Base-by-base conservation (phyloP, 1,140 invertebrate genomes). In the Solenopsis invicta region DNA sequence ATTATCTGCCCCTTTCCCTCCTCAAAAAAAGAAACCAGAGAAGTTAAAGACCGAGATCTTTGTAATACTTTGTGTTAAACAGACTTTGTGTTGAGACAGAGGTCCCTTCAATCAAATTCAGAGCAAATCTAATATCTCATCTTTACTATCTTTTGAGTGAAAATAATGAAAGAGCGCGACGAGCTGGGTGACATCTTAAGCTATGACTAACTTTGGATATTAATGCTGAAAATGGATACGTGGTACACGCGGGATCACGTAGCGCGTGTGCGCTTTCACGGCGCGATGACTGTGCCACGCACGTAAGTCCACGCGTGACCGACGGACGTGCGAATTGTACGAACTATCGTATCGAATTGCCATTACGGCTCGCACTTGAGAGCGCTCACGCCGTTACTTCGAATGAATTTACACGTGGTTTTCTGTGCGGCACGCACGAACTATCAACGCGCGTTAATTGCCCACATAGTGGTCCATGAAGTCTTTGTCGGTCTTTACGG, bases 391-490 rank as follows among this genome's bases (percentile, higher is more conserved):
- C 66, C 85, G 85, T 64, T 72, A 16, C 66, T 37, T 76, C 71
- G 37, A 81, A 77, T 89, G 80, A 45, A 45, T 61, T 59, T 85
- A 88, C 54, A 64, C 52, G 72, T 50, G 61, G 87, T 89, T 86
- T 89, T 90, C 88, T 69, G 76, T 69, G 74, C 66, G 76, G 87
- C 92, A 90, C 91, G 89, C 90, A 89, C 87, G 87, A 75, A 85
- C 91, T 91, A 93, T 94, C 93, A 93, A 93, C 89, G 90, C 89
- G 89, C 90, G 91, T 93, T 94, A 94, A 94, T 94, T 94, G 89
- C 89, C 80, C 89, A 69, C 75, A 67, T 86, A 91, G 91, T 92
- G 89, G 66, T 78, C 77, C 88, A 0, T 37, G 48, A 13, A n/a
- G 24, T 84, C 89, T 86, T 86, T 81, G 84, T 89, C 81, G 87